These are phyloP conservation scores for Arrhamphus sclerolepis DNA, from an alignment of 2,797 vertebrate genomes.

Conservation along the genomic window DNA sequence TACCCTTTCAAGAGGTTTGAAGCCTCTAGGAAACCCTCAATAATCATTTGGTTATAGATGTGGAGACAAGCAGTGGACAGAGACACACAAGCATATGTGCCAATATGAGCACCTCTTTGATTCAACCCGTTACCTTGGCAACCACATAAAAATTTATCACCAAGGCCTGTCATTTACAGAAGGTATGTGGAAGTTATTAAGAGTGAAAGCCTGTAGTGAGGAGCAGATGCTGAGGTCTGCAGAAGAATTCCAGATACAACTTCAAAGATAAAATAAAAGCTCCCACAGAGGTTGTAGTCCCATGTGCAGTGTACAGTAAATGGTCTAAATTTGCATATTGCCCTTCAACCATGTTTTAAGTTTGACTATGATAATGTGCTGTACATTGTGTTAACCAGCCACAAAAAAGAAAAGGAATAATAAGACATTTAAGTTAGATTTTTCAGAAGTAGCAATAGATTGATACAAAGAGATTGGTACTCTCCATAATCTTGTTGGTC, in stretches of 20 bases:
- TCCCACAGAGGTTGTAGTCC: not conserved
- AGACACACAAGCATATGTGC: slow-evolving; percentile 15
- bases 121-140: slow-evolving; percentile 78
- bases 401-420: no score
- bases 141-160: slow-evolving; percentile 74
- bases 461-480: no score
- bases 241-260: slow-evolving; percentile 2
- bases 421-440: no score
- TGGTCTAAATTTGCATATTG: no score
- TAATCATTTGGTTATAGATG: slow-evolving; percentile 51
- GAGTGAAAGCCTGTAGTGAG: slow-evolving; percentile 33
- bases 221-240: slow-evolving; percentile 22
- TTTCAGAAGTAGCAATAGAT: no score
- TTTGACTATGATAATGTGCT: no score
- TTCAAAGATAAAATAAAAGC: slow-evolving; percentile 2
- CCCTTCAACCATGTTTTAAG: no score
- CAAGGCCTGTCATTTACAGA: slow-evolving; percentile 54
- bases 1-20: slow-evolving; percentile 59
- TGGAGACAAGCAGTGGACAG: slow-evolving; percentile 23
- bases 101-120: slow-evolving; percentile 49
- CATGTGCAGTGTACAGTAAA: no score
- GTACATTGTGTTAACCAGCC: no score
- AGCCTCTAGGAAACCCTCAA: slow-evolving; percentile 45
- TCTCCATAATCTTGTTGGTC: no score
- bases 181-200: slow-evolving; percentile 38